Base-by-base conservation (phyloP, 2,797 vertebrate genomes). In the Danio albolineatus region DNA sequence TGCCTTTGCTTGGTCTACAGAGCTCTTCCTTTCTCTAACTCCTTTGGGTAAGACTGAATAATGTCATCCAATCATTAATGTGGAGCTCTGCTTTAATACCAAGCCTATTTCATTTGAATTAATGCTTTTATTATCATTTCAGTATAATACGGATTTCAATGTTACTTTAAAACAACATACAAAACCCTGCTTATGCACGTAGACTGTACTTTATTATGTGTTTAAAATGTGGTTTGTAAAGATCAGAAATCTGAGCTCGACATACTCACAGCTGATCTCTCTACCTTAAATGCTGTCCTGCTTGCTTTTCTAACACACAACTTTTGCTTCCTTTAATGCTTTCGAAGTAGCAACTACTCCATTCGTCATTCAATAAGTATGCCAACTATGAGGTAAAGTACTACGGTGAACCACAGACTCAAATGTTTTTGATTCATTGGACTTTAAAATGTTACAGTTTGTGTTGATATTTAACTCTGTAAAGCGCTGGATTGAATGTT, bases 11-110 rank as follows among this genome's bases (percentile, higher is more conserved):
- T 89, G 89, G 85, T 83, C 89, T 76, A 80, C 94, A 99, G 97
- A 95, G 96, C 96, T 89, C 96, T 97, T 38, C 97, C 97, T 84
- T 97, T 99, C 92, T 96, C 97, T 79, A 95, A 96, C 86, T 97
- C 98, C 86, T 96, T 99, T 96, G 96, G 98, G 98, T 99, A 98
- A 98, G 98, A 90, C 71, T 66, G 76, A 86, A 83, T 9, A 39
- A 66, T 67, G 60, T 10, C 73, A 54, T 66, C 4, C 81, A 41
- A 12, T 66, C 48, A 78, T 61, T 2, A 8, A 72, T 13, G 17
- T 38, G 19, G 43, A 73, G 73, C 81, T 76, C 62, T 82, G 84
- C 54, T 49, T 67, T 39, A 48, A 78, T 10, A 77, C 28, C 49
- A 54, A 64, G 17, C 19, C 13, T 3, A 8, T 36, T 36, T 36